Evolutionary conservation across 2,113 vertebrate genomes (phyloP).

Genomic region (Protomyctophum bolini): DNA sequence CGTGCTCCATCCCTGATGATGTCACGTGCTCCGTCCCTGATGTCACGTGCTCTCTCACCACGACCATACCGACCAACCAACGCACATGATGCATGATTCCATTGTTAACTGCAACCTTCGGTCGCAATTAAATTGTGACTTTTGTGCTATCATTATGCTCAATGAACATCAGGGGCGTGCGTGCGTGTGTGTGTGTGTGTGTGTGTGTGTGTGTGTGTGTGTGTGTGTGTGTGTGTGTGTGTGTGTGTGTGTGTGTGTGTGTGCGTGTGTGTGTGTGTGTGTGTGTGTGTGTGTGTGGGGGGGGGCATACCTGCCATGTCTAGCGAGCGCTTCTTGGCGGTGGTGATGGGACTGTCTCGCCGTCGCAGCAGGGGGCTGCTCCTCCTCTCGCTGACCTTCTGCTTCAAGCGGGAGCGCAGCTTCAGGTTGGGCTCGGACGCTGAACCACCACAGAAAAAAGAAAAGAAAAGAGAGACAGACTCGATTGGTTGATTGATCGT

Average conservation of each 20-base stretch:
- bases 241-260: background rate
- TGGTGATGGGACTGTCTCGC: slow-evolving; percentile 86
- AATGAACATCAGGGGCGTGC: background rate
- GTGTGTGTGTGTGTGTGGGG: too few species aligned
- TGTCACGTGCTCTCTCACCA: too few species aligned
- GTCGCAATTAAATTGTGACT: too few species aligned
- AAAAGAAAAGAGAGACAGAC: background rate
- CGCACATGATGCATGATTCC: too few species aligned
- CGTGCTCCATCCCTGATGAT: too few species aligned
- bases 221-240: background rate
- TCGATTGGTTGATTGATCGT: background rate
- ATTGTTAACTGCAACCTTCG: too few species aligned
- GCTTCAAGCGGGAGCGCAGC: slow-evolving; percentile 92
- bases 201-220: background rate
- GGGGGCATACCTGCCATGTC: slow-evolving; percentile 84
- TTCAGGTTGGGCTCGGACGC: slow-evolving; percentile 97
- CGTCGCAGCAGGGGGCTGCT: slow-evolving; percentile 92
- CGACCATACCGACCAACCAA: too few species aligned
- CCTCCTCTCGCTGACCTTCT: slow-evolving; percentile 92
- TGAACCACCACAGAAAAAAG: slow-evolving; percentile 42
- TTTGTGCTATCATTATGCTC: too few species aligned
- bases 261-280: background rate
- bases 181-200: background rate
- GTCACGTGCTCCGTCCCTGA: too few species aligned
- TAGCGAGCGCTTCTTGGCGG: slow-evolving; percentile 91